These are phyloP conservation scores for Huso huso DNA, from an alignment of 2,797 vertebrate genomes.

Conservation along the genomic window DNA sequence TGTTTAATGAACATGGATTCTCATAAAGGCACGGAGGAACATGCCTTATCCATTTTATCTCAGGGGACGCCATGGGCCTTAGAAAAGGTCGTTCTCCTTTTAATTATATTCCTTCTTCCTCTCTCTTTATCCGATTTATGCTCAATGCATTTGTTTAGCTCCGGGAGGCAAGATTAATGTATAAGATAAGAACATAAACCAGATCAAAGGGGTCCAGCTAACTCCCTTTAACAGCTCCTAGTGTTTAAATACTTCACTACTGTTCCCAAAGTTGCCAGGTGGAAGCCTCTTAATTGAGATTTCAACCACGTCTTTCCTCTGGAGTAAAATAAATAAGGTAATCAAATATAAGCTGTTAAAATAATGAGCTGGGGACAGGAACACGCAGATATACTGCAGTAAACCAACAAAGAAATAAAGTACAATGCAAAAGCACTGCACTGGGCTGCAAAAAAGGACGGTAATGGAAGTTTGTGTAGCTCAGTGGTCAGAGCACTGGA, in stretches of 20 bases:
- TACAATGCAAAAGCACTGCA: no score
- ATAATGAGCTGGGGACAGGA: no score
- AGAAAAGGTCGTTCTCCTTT: neutral
- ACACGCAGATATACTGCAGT: no score
- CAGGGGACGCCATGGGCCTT: neutral
- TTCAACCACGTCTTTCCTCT: no score
- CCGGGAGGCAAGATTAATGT: neutral
- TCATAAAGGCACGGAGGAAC: neutral
- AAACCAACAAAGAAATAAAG: no score
- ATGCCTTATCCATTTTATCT: conserved; percentile 13
- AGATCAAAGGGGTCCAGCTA: neutral
- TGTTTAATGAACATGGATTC: neutral
- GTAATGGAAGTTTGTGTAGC: no score
- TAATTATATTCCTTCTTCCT: neutral
- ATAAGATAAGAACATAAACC: conserved; percentile 4
- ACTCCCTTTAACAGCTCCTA: neutral
- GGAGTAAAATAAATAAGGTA: no score
- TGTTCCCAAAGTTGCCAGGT: no score
- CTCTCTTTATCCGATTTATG: neutral
- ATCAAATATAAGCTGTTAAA: no score
- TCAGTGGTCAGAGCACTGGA: no score
- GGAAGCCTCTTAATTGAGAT: no score
- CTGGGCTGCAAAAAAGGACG: no score
- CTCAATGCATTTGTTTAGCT: conserved; percentile 5
- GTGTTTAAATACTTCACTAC: neutral